Evolutionary conservation across 1,140 invertebrate genomes (phyloP).

Genomic region (Linepithema humile): DNA sequence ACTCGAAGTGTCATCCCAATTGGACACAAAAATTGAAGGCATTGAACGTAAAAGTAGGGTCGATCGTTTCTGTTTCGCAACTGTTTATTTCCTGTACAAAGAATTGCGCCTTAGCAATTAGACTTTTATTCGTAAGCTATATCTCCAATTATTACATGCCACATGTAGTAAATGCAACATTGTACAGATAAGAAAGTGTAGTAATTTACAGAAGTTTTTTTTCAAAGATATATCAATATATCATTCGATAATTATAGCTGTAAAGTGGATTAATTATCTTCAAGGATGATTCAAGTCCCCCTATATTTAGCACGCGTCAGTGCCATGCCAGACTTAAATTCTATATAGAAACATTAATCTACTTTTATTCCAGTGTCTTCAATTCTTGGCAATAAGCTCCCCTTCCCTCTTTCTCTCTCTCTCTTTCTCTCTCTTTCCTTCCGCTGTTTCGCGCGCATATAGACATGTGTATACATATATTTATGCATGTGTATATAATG

Average conservation of each 20-base stretch:
- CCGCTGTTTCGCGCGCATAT: constrained; percentile 3
- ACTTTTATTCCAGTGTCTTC: constrained; percentile 64
- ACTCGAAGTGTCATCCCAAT: background rate
- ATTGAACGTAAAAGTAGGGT: constrained; percentile 45
- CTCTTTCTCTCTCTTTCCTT: constrained; percentile 18
- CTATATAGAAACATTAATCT: constrained; percentile 56
- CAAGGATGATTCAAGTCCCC: background rate
- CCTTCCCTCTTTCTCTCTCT: background rate
- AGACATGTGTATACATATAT: constrained; percentile 20
- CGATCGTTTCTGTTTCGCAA: constrained; percentile 15
- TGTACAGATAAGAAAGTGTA: constrained; percentile 36
- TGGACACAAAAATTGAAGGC: constrained; percentile 50
- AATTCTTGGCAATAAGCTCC: constrained; percentile 57
- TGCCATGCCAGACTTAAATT: constrained; percentile 5
- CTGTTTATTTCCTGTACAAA: constrained; percentile 44
- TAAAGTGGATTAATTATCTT: constrained; percentile 10
- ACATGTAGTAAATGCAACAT: constrained; percentile 39
- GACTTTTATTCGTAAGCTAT: background rate
- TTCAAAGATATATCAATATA: constrained; percentile 18
- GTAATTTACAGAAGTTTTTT: constrained; percentile 30
- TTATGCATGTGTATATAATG: constrained; percentile 34
- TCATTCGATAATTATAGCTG: background rate
- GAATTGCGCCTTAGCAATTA: background rate
- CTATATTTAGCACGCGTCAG: background rate
- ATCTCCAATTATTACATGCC: constrained; percentile 38